These are phyloP conservation scores for Vidua macroura DNA, from an alignment of 2,113 vertebrate genomes.

Conservation along the genomic window DNA sequence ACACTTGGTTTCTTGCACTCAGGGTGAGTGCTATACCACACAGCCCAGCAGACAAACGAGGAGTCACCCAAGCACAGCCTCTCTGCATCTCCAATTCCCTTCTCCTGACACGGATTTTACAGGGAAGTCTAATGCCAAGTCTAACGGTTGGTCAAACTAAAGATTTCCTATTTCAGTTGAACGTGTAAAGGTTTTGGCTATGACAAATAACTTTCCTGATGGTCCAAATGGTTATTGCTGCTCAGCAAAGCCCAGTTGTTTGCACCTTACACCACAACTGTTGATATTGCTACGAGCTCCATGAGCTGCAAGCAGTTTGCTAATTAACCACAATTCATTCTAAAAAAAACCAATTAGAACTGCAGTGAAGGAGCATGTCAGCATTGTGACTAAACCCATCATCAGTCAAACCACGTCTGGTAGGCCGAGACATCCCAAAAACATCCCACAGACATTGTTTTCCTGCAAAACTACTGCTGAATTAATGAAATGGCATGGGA, in stretches of 20 bases:
- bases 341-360: constrained; percentile 10
- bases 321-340: constrained; percentile 10
- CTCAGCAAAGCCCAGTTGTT: neutral
- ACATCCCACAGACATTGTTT: neutral
- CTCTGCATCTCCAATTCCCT: neutral
- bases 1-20: neutral
- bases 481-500: constrained; percentile 4
- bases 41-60: neutral
- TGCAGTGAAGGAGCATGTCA: neutral
- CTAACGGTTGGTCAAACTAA: neutral
- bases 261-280: neutral
- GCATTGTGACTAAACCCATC: neutral
- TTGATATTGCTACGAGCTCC: neutral
- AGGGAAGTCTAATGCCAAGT: neutral
- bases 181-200: neutral
- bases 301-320: neutral
- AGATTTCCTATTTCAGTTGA: neutral
- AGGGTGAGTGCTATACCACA: neutral
- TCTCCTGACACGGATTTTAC: neutral
- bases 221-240: neutral
- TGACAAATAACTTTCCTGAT: neutral
- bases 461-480: neutral
- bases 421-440: neutral
- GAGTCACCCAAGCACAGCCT: neutral
- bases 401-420: neutral